Conservation (phyloP, 2,888 invertebrate species). For the Tromatobia lineatoria region DNA sequence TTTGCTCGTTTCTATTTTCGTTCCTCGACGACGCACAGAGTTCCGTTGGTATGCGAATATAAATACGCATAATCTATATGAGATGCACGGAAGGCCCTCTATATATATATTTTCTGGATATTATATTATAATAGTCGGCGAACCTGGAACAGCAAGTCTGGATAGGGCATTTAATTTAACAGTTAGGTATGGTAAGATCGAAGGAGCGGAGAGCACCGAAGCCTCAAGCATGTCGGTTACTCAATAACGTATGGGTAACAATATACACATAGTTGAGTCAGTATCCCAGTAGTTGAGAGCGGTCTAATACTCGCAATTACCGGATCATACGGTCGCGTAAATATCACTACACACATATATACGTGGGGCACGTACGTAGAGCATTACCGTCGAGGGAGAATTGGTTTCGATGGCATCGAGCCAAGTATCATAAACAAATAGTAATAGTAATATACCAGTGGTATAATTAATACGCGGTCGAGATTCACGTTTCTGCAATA, state of each 20-base stretch:
- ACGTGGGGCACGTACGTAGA: not conserved
- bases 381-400: slow-evolving; percentile 24
- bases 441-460: slow-evolving; percentile 13
- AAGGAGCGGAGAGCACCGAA: not conserved
- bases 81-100: slow-evolving; percentile 3
- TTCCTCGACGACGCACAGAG: slow-evolving; percentile 31
- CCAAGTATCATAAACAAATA: slow-evolving; percentile 49
- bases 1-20: not conserved
- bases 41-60: slow-evolving; percentile 18
- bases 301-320: slow-evolving; percentile 64
- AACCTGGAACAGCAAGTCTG: not conserved
- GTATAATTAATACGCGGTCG: slow-evolving; percentile 42
- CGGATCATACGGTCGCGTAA: slow-evolving; percentile 60
- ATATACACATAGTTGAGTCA: slow-evolving; percentile 28
- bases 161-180: slow-evolving; percentile 45
- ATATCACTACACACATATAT: slow-evolving; percentile 26
- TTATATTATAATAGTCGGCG: slow-evolving; percentile 40
- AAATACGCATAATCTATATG: slow-evolving; percentile 29
- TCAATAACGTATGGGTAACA: slow-evolving; percentile 48
- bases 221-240: slow-evolving; percentile 43
- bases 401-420: slow-evolving; percentile 40
- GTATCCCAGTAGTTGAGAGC: slow-evolving; percentile 47
- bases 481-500: slow-evolving; percentile 14
- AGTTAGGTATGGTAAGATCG: slow-evolving; percentile 38
- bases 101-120: not conserved